These are phyloP conservation scores for Cyaniris semiargus DNA, from an alignment of 2,888 invertebrate genomes.

Conservation along the genomic window DNA sequence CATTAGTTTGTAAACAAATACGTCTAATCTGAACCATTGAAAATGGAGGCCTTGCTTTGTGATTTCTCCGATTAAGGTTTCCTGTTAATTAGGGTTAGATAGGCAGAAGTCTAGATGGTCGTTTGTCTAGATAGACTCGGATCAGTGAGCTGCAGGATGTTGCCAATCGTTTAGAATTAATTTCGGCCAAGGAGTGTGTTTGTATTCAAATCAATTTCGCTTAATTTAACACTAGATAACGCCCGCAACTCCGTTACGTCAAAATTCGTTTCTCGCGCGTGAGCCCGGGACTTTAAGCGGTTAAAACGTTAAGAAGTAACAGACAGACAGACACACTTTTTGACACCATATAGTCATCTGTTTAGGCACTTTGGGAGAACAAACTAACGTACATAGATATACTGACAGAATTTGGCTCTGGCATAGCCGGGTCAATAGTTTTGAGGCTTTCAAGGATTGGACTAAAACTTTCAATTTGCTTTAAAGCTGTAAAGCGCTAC, in stretches of 20 bases:
- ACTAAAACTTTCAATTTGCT: not conserved
- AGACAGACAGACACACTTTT: too few relatives aligned
- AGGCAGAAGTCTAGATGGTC: not conserved
- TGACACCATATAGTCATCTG: too few relatives aligned
- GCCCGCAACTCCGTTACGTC: too few relatives aligned
- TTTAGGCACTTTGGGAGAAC: too few relatives aligned
- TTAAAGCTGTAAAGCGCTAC: not conserved
- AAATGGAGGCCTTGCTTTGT: constrained; percentile 29
- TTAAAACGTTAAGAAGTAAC: too few relatives aligned
- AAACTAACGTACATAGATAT: too few relatives aligned
- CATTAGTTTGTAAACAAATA: constrained; percentile 21
- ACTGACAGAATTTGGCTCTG: too few relatives aligned
- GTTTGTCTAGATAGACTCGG: not conserved
- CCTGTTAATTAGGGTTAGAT: constrained; percentile 10
- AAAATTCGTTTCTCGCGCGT: too few relatives aligned
- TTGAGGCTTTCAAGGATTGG: too few relatives aligned
- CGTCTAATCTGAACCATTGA: constrained; percentile 26
- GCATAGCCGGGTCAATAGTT: not conserved
- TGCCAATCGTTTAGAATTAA: not conserved
- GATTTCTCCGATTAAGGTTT: constrained; percentile 27
- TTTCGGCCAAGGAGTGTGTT: constrained; percentile 4
- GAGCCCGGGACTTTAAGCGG: too few relatives aligned
- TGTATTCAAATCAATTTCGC: not conserved
- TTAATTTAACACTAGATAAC: not conserved
- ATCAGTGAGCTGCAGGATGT: not conserved